A percentile compares a stretch with the other conserved stretches of the same genome.
Evolutionary conservation across 2,888 invertebrate genomes (phyloP).

Genomic region (Dryocosmus kuriphilus): DNA sequence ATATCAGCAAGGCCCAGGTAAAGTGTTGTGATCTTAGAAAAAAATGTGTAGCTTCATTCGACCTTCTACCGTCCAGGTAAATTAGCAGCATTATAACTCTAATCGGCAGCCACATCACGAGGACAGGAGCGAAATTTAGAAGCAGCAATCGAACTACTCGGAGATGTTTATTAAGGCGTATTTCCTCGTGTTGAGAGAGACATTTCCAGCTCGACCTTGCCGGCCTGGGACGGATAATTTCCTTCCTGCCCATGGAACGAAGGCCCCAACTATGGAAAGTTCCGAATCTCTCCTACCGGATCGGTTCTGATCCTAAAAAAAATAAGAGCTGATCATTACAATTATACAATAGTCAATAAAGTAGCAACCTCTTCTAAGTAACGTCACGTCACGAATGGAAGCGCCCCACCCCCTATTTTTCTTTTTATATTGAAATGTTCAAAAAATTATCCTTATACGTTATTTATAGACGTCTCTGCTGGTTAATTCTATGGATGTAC

Average conservation of each 20-base stretch:
- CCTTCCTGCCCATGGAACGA: conserved; percentile 78
- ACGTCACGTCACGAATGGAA: too few relatives aligned
- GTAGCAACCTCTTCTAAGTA: too few relatives aligned
- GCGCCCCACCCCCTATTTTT: too few relatives aligned
- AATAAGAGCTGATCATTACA: too few relatives aligned
- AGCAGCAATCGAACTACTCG: conserved; percentile 79
- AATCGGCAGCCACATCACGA: conserved; percentile 82
- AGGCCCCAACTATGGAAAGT: conserved; percentile 78
- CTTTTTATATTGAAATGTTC: too few relatives aligned
- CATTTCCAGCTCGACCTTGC: conserved; percentile 76
- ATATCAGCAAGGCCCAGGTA: conserved; percentile 78
- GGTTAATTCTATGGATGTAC: not conserved
- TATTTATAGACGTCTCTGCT: too few relatives aligned
- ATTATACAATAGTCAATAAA: too few relatives aligned
- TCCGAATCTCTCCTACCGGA: conserved; percentile 78
- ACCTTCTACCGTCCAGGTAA: conserved; percentile 79
- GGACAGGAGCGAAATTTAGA: conserved; percentile 79
- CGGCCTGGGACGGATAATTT: conserved; percentile 76
- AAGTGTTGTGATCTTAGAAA: conserved; percentile 80
- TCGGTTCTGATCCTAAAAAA: conserved; percentile 42
- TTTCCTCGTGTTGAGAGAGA: conserved; percentile 79
- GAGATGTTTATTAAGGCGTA: conserved; percentile 79
- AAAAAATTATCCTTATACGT: too few relatives aligned
- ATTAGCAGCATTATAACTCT: conserved; percentile 80
- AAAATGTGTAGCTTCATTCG: conserved; percentile 78